These are phyloP conservation scores for Montipora sp. DNA, from an alignment of 64 coral and sea anemone species.

Conservation along the genomic window DNA sequence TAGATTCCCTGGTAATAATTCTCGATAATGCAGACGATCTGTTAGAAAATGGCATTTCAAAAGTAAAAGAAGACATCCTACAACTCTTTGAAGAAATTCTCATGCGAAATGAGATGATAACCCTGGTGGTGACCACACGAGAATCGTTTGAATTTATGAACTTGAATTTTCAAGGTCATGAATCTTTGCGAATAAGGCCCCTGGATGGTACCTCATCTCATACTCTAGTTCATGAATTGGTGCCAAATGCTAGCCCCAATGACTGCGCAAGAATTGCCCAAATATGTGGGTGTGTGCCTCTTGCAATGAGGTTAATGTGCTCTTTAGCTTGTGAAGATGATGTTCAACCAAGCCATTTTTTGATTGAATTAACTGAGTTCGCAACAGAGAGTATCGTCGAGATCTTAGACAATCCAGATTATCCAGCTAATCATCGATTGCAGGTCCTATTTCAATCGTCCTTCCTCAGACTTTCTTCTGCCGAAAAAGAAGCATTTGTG, in stretches of 20 bases:
- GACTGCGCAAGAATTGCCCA: background rate
- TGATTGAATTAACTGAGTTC: background rate
- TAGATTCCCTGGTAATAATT: slow-evolving; percentile 1
- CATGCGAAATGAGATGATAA: background rate
- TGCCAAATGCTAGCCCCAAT: background rate
- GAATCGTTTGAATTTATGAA: slow-evolving; percentile 24
- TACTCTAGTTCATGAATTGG: background rate
- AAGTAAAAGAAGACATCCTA: background rate
- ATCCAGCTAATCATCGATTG: background rate
- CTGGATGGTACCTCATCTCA: background rate
- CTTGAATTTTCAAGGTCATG: background rate
- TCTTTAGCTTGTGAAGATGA: background rate
- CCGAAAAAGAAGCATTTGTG: slow-evolving; percentile 16
- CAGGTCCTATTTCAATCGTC: slow-evolving; percentile 8
- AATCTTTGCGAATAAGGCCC: background rate
- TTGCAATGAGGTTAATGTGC: slow-evolving; percentile 1
- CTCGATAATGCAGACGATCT: slow-evolving; percentile 56
- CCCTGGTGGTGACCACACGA: background rate
- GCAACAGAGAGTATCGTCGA: background rate
- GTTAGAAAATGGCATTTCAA: background rate
- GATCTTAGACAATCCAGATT: slow-evolving; percentile 5
- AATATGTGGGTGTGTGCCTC: slow-evolving; percentile 6
- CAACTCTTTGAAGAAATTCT: background rate
- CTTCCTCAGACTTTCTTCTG: background rate
- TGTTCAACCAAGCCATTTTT: background rate